Evolutionary conservation across 2,113 vertebrate species (phyloP).

Genomic region (Gavialis gangeticus): DNA sequence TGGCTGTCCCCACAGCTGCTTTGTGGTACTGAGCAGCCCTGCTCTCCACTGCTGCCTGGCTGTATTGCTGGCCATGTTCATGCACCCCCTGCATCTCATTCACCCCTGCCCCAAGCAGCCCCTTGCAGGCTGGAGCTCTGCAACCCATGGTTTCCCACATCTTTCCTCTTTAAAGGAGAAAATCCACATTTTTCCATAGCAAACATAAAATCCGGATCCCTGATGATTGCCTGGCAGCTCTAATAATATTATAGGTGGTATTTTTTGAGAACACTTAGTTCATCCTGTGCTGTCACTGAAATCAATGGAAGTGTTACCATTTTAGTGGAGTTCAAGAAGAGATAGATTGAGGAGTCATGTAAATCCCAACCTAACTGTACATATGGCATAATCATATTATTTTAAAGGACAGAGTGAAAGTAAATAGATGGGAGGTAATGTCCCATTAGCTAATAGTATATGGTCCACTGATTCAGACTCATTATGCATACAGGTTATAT

Average conservation of each 20-base stretch:
- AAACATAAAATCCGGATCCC: too few species aligned
- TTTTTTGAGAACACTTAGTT: background rate
- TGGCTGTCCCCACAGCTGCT: too few species aligned
- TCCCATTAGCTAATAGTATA: background rate
- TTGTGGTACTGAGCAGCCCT: too few species aligned
- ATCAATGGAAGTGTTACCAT: background rate
- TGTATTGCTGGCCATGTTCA: too few species aligned
- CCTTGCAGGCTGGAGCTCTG: too few species aligned
- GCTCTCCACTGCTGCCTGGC: too few species aligned
- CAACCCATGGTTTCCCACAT: too few species aligned
- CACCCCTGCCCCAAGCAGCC: background rate
- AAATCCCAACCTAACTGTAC: background rate
- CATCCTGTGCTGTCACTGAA: background rate
- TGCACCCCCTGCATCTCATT: background rate
- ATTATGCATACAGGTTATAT: fast-evolving
- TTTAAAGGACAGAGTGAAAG: conserved; percentile 11
- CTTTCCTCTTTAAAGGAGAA: too few species aligned
- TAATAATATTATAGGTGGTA: background rate
- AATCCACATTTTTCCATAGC: too few species aligned
- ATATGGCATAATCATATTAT: background rate
- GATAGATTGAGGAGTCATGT: background rate
- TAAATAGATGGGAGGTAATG: background rate
- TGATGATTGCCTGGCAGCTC: background rate
- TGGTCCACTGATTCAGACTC: background rate
- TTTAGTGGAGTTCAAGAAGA: background rate